These are phyloP conservation scores for Meriones psammophilus DNA, from an alignment of 2,797 vertebrate genomes.

Conservation along the genomic window DNA sequence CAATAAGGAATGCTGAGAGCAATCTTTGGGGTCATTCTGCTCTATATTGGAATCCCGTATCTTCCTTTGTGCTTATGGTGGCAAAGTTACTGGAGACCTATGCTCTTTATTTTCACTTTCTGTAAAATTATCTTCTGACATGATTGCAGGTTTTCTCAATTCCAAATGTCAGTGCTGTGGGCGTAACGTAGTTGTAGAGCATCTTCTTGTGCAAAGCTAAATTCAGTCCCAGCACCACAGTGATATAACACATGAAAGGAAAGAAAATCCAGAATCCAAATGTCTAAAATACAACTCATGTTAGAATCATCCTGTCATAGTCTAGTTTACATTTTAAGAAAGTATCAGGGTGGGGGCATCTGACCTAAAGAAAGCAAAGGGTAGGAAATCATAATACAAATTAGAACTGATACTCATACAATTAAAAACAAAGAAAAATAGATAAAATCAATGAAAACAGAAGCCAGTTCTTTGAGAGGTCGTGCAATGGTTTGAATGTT, in stretches of 20 bases:
- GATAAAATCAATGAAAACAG: constrained; percentile 9
- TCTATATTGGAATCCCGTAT: not conserved
- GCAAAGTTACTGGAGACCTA: not conserved
- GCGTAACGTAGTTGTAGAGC: not conserved
- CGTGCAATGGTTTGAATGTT: not conserved
- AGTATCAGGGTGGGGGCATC: not conserved
- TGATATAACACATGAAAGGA: not conserved
- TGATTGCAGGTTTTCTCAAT: not conserved
- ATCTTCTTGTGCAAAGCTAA: not conserved
- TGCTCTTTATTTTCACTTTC: not conserved
- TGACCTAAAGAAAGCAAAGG: constrained; percentile 31
- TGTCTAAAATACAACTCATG: constrained; percentile 26
- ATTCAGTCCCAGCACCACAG: not conserved
- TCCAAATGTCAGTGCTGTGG: not conserved
- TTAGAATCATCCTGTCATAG: constrained; percentile 2
- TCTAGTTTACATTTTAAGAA: not conserved
- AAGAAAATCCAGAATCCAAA: not conserved
- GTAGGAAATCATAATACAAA: not conserved
- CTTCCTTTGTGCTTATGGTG: not conserved
- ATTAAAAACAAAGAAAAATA: not conserved
- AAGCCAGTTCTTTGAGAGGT: not conserved
- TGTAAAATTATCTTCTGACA: not conserved
- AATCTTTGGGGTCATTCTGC: not conserved
- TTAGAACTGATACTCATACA: not conserved
- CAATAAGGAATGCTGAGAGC: not conserved